Conservation (phyloP, 2,113 vertebrate species). For the Saiga tatarica region DNA sequence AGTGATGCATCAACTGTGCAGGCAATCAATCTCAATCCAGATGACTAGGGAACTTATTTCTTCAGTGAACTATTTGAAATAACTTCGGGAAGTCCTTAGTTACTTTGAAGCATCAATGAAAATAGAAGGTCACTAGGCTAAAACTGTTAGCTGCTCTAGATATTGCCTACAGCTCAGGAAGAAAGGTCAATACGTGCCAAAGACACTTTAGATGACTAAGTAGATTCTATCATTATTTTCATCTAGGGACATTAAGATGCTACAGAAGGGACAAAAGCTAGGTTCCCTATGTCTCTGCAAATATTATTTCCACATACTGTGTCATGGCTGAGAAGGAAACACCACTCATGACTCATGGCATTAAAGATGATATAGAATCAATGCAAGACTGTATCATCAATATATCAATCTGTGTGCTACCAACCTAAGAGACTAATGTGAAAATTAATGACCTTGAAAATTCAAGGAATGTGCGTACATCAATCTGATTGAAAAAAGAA, state of each 20-base stretch:
- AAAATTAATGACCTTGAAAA: constrained; percentile 75
- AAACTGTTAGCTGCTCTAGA: background rate
- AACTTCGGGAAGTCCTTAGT: constrained; percentile 35
- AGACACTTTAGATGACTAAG: background rate
- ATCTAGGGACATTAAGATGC: background rate
- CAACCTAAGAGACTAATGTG: constrained; percentile 57
- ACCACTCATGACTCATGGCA: background rate
- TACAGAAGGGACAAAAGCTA: background rate
- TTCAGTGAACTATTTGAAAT: constrained; percentile 34
- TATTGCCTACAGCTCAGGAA: background rate
- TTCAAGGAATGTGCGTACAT: constrained; percentile 63
- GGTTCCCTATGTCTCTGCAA: constrained; percentile 15
- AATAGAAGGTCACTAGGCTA: background rate
- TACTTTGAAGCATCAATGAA: background rate
- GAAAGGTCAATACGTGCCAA: background rate
- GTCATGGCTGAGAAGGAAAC: background rate
- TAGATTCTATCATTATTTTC: constrained; percentile 4
- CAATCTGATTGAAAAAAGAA: constrained; percentile 68
- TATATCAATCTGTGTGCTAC: constrained; percentile 62
- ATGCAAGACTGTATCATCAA: constrained; percentile 63
- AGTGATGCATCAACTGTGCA: background rate
- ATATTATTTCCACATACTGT: background rate
- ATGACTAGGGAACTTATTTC: background rate
- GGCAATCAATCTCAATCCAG: constrained; percentile 16
- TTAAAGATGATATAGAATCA: constrained; percentile 67